Percentiles rank a stretch among this genome's conserved stretches.
Conservation (phyloP, 2,888 invertebrate genomes). For the Chironomus tentans region DNA sequence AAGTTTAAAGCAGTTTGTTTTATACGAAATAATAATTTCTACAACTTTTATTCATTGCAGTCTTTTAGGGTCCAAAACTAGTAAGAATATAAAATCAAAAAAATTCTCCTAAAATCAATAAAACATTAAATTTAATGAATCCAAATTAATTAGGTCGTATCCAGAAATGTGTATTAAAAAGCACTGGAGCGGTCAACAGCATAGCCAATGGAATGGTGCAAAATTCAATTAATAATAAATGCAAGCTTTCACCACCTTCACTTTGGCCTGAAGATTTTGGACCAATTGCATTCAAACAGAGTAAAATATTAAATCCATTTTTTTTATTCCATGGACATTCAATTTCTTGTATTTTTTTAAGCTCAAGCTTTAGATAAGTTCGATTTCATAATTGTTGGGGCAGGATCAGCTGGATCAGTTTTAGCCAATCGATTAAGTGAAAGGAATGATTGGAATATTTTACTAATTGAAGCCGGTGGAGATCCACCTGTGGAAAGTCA, state of each 20-base stretch:
- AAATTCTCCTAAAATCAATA: too few species aligned
- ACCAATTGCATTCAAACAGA: slow-evolving; percentile 2
- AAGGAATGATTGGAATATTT: slow-evolving; percentile 40
- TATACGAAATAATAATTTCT: too few species aligned
- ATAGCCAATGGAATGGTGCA: not conserved
- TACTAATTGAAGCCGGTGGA: slow-evolving; percentile 46
- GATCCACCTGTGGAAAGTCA: slow-evolving; percentile 40
- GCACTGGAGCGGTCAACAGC: slow-evolving; percentile 25
- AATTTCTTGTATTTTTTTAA: too few species aligned
- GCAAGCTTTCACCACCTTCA: not conserved
- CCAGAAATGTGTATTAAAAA: slow-evolving; percentile 24
- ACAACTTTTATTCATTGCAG: too few species aligned
- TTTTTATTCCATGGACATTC: not conserved
- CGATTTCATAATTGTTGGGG: slow-evolving; percentile 45
- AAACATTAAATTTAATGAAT: too few species aligned
- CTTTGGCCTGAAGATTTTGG: slow-evolving; percentile 13
- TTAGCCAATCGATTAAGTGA: slow-evolving; percentile 44
- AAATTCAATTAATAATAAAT: not conserved
- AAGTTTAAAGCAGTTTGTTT: too few species aligned
- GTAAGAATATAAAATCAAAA: too few species aligned
- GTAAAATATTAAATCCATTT: not conserved
- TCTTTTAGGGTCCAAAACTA: too few species aligned
- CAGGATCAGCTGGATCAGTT: slow-evolving; percentile 44
- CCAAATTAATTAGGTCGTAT: too few species aligned
- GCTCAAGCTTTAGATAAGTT: slow-evolving; percentile 32